Percentiles rank a stretch among this genome's conserved stretches.
Conservation (phyloP, 2,888 invertebrate species). For the Drosophila lacicola region DNA sequence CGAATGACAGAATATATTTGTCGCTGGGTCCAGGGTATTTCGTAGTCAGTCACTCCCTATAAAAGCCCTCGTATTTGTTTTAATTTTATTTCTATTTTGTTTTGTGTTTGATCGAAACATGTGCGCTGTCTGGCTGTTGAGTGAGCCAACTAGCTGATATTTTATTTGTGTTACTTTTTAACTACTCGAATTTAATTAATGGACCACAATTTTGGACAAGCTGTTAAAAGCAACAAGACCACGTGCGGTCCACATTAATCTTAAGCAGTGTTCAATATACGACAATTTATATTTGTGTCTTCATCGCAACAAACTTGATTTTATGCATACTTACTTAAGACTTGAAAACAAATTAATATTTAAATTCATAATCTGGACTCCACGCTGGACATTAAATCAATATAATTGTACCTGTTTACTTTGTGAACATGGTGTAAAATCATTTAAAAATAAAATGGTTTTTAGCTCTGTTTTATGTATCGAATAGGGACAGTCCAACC, state of each 20-base stretch:
- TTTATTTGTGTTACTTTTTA: constrained; percentile 3
- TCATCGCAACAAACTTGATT: not conserved
- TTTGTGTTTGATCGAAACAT: constrained; percentile 4
- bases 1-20: no score
- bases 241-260: constrained; percentile 1
- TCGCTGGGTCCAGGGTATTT: no score
- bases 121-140: constrained; percentile 13
- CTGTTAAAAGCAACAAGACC: constrained; percentile 1
- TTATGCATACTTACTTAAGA: not conserved
- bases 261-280: not conserved
- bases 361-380: not conserved
- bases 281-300: constrained; percentile 1
- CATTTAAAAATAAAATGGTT: no score
- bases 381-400: not conserved
- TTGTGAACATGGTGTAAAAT: no score
- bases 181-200: constrained; percentile 23
- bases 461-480: no score
- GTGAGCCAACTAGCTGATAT: constrained; percentile 21
- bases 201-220: constrained; percentile 19
- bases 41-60: no score
- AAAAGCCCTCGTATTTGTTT: not conserved
- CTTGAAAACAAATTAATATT: not conserved
- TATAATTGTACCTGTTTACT: no score
- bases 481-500: no score
- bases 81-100: not conserved